Conservation (phyloP, 2,888 invertebrate species). For the Oeneis ivallda region DNA sequence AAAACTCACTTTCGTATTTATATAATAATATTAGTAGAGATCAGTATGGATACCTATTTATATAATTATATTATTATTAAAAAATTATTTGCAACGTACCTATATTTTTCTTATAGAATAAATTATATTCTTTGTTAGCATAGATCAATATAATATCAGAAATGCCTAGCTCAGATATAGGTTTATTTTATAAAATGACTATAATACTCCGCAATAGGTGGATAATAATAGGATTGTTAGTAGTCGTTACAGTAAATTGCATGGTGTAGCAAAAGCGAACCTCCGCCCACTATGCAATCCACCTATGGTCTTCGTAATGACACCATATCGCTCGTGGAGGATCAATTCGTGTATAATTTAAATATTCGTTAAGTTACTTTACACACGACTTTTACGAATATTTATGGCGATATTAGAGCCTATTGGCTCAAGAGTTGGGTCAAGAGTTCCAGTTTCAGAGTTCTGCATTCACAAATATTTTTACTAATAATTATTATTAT, state of each 20-base stretch:
- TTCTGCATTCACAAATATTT: too few species aligned
- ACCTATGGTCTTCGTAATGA: slow-evolving; percentile 36
- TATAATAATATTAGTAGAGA: too few species aligned
- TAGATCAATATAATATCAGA: slow-evolving; percentile 1
- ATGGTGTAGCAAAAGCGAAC: slow-evolving; percentile 41
- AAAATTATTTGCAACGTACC: background rate
- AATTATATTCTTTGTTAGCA: slow-evolving; percentile 3
- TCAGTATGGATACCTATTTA: too few species aligned
- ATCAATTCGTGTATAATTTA: slow-evolving; percentile 31
- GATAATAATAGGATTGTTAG: slow-evolving; percentile 43
- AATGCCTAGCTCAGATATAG: slow-evolving; percentile 5
- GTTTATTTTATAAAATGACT: slow-evolving; percentile 30
- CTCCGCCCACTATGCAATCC: slow-evolving; percentile 38
- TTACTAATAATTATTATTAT: too few species aligned
- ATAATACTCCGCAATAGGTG: slow-evolving; percentile 36
- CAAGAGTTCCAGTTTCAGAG: too few species aligned
- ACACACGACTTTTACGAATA: slow-evolving; percentile 7
- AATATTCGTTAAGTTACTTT: slow-evolving; percentile 21
- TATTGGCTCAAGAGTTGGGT: too few species aligned
- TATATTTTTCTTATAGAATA: background rate
- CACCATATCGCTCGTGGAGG: slow-evolving; percentile 34
- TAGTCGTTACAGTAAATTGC: slow-evolving; percentile 42
- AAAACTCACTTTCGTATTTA: too few species aligned
- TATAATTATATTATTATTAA: too few species aligned
- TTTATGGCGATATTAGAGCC: too few species aligned